These are phyloP conservation scores for Lepidurus apus DNA, from an alignment of 1,140 invertebrate species.

Conservation along the genomic window DNA sequence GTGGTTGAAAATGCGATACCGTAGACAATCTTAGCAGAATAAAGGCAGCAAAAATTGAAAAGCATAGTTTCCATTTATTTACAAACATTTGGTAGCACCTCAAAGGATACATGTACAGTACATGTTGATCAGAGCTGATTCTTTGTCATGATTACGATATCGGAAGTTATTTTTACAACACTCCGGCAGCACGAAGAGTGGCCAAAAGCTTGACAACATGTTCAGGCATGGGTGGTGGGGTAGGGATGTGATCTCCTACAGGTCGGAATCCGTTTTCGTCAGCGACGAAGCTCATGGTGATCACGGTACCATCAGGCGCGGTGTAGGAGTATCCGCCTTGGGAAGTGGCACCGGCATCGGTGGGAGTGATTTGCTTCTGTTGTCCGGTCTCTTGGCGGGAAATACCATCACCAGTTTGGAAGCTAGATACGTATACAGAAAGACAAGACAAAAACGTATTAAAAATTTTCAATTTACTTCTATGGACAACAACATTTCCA, in stretches of 20 bases:
- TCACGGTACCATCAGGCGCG: slow-evolving; percentile 58
- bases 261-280: slow-evolving; percentile 78
- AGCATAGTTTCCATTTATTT: too few species aligned
- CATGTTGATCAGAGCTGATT: too few species aligned
- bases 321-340: slow-evolving; percentile 70
- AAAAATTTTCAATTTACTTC: too few species aligned
- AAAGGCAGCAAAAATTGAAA: too few species aligned
- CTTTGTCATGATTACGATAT: background rate
- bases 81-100: too few species aligned
- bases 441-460: too few species aligned
- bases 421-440: too few species aligned
- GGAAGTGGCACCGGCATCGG: slow-evolving; percentile 41
- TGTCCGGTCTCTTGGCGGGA: slow-evolving; percentile 10
- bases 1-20: too few species aligned
- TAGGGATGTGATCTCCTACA: slow-evolving; percentile 72
- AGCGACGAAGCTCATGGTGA: slow-evolving; percentile 66
- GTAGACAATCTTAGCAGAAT: too few species aligned
- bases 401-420: slow-evolving; percentile 31
- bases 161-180: slow-evolving; percentile 21
- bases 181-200: slow-evolving; percentile 24
- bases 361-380: slow-evolving; percentile 31
- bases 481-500: too few species aligned
- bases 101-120: too few species aligned
- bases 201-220: slow-evolving; percentile 49
- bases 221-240: slow-evolving; percentile 71